These are phyloP conservation scores for Sterrhoptilus dennistouni DNA, from an alignment of 2,113 vertebrate genomes.

Conservation along the genomic window DNA sequence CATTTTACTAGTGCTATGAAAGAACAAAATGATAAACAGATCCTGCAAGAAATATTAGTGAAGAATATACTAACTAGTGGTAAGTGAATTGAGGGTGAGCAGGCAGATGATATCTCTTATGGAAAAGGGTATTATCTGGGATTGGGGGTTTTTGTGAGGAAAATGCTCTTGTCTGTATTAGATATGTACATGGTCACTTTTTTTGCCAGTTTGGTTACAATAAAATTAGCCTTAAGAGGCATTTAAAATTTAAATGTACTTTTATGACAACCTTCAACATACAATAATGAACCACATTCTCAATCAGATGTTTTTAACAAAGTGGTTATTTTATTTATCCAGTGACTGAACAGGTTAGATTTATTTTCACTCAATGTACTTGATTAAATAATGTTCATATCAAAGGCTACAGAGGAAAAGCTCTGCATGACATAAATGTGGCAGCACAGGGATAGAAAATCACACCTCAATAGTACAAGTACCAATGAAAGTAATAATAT, in stretches of 20 bases:
- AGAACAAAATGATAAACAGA: neutral
- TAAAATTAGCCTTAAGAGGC: neutral
- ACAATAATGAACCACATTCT: neutral
- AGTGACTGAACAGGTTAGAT: neutral
- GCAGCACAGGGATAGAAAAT: neutral
- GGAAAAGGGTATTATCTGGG: neutral
- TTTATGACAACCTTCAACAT: neutral
- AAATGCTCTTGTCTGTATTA: neutral
- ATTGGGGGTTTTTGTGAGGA: fast-evolving
- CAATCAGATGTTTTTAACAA: neutral
- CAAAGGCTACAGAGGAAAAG: neutral
- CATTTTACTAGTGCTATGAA: neutral
- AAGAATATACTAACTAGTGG: neutral
- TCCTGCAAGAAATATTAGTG: neutral
- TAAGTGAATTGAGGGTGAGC: neutral
- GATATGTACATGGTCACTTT: neutral
- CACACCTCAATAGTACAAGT: neutral
- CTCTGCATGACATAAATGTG: neutral
- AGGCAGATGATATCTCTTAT: neutral
- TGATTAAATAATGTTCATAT: neutral
- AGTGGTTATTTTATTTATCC: neutral
- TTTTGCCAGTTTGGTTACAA: neutral
- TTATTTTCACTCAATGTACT: neutral
- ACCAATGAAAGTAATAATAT: neutral
- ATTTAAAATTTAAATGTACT: neutral